Base-by-base conservation (phyloP, 2,113 vertebrate species). In the Sander vitreus region DNA sequence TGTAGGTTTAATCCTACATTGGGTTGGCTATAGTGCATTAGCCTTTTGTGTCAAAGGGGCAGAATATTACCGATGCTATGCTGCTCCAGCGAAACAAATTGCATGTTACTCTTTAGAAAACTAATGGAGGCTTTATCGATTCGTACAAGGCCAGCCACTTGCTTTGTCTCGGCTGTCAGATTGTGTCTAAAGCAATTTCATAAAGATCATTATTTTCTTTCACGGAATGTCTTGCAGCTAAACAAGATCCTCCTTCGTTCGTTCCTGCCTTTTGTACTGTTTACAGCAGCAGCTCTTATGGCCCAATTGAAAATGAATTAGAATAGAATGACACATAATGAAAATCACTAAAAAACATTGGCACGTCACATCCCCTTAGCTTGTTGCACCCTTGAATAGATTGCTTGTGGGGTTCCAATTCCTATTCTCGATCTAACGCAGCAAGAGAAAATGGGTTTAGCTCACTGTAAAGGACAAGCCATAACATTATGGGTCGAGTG, bases 261-360 rank as follows among this genome's bases (percentile, higher is more conserved):
- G 23, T 76, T 85, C 78, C 64, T 64, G 85, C 83, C 85, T 91
- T 90, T 92, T 84, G 74, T 77, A 54, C 70, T 51, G 88, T 81
- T 86, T 18, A 73, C 63, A 87, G 93, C 80, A 66, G 86, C 81
- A 63, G 89, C 88, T 93, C 92, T 94, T 92, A 94, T 93, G 91
- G 92, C 86, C 89, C 93, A 94, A 95, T 95, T 93, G 93, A 94
- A 94, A 95, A 92, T 81, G 91, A 95, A 95, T 95, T 95, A 95
- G 93, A 93, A 93, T 83, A 87, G 93, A 94, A 95, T 94, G 93
- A 90, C 91, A 87, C 90, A 92, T 95, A 96, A 95, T 96, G 94
- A 95, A 95, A 94, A 94, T 93, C 93, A 84, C 89, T 92, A 90
- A 86, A 85, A 94, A 93, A 93, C 93, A 92, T 90, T 92, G 91